Evolutionary conservation across 2,888 invertebrate genomes (phyloP).

Genomic region (Netelia virgata): DNA sequence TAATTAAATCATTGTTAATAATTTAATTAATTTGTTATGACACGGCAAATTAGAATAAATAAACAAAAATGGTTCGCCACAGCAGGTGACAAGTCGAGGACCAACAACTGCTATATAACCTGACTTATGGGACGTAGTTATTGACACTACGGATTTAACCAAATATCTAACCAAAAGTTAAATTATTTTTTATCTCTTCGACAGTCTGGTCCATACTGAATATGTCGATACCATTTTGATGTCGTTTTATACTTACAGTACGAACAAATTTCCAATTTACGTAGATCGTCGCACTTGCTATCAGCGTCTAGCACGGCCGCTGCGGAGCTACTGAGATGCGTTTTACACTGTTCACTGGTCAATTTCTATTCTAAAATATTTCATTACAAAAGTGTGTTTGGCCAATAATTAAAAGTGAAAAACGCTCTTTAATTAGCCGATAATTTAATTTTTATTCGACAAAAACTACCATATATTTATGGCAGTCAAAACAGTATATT

Average conservation of each 20-base stretch:
- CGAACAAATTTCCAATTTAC: background rate
- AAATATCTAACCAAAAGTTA: background rate
- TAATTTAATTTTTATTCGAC: background rate
- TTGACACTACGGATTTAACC: background rate
- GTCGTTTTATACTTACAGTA: slow-evolving; percentile 2
- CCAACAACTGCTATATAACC: background rate
- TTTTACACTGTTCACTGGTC: background rate
- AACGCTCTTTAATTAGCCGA: background rate
- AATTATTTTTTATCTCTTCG: background rate
- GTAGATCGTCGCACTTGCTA: background rate
- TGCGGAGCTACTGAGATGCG: background rate
- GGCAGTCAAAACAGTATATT: background rate
- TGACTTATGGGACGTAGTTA: background rate
- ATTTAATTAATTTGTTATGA: background rate
- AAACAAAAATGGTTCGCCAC: slow-evolving; percentile 2
- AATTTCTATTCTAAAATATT: background rate
- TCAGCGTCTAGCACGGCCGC: background rate
- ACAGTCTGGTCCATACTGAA: background rate
- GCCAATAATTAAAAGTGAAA: background rate
- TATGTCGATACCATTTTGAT: background rate
- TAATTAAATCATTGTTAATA: no score
- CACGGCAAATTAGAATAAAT: background rate
- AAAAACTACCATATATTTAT: background rate
- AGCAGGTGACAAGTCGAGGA: background rate
- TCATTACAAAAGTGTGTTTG: background rate